Base-by-base conservation (phyloP, 2,888 invertebrate species). In the Palloptera scutellata region DNA sequence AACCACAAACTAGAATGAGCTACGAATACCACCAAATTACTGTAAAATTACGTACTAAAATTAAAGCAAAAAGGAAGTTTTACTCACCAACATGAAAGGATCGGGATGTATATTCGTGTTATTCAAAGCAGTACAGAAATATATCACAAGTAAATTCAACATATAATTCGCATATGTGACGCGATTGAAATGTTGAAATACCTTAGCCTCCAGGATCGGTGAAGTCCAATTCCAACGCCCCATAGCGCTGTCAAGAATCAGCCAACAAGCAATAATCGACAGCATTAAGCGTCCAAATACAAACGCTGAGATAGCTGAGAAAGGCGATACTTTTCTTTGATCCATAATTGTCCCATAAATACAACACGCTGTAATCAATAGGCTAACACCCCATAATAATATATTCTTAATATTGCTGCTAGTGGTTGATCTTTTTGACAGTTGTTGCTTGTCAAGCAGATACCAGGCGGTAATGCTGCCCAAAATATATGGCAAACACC, bases 81-180 rank as follows among this genome's bases (percentile, higher is more conserved):
- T 19, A 72, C 79, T 76, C 64, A 85, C 85, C 80, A 84, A 70
- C 77, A 85, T 80, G 20, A 85, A 72, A n/a, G 84, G 84, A 78
- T 85, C 84, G 30, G 82, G 81, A 65, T 83, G 80, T 0, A 82
- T 82, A 66, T 84, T 84, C 41, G 78, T 76, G 57, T 76, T 84
- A 1, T 84, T 81, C 65, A 82, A 68, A 45, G 84, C 81, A 59
- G 81, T 87, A 20, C 88, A 77, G 53, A 87, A 81, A 63, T 83
- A 84, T 68, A 89, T 87, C 12, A 89, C 74, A 48, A 88, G 77
- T 1, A 89, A 89, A 83, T 89, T 89, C 40, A 89, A 72, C 42
- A 89, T 81, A 76, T 89, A 89, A 45, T 88, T 87, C 58, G 87
- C 87, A 76, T 88, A 89, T 0, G 89, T 88, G 43, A 89, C 75